phyloP scores from a whole-genome alignment of 2,888 invertebrate genomes.

The Cheiracanthium punctorium region DNA sequence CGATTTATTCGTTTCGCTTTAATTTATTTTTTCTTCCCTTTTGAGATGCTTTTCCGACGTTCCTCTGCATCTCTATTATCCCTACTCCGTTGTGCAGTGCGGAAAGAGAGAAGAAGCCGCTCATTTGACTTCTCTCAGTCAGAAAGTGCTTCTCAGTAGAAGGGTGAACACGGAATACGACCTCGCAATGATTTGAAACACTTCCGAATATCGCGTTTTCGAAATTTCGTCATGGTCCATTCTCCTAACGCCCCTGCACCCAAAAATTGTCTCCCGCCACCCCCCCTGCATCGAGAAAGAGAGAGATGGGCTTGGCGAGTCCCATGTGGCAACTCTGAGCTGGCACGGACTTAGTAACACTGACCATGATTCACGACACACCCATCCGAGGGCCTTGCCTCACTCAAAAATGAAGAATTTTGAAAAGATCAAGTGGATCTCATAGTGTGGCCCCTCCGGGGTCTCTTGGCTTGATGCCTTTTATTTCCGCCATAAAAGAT shows the following conservation, averaged over 20 bases:
- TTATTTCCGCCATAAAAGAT: conserved; percentile 56
- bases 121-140: too few species aligned
- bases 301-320: conserved; percentile 24
- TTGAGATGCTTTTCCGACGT: too few species aligned
- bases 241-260: not conserved
- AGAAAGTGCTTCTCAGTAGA: too few species aligned
- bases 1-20: too few species aligned
- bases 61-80: too few species aligned
- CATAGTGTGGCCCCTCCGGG: conserved; percentile 30
- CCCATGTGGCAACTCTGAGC: conserved; percentile 22
- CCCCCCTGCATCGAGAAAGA: not conserved
- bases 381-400: conserved; percentile 44
- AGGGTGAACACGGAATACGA: too few species aligned
- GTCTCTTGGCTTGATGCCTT: conserved; percentile 31
- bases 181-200: too few species aligned
- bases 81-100: too few species aligned
- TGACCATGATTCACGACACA: conserved; percentile 53
- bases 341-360: conserved; percentile 31
- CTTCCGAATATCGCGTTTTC: too few species aligned
- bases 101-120: too few species aligned
- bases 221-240: too few species aligned
- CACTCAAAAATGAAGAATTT: conserved; percentile 32
- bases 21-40: too few species aligned
- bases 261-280: not conserved
- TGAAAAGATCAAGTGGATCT: conserved; percentile 38